Conservation (phyloP, 2,888 invertebrate species). For the Orthosia incerta region DNA sequence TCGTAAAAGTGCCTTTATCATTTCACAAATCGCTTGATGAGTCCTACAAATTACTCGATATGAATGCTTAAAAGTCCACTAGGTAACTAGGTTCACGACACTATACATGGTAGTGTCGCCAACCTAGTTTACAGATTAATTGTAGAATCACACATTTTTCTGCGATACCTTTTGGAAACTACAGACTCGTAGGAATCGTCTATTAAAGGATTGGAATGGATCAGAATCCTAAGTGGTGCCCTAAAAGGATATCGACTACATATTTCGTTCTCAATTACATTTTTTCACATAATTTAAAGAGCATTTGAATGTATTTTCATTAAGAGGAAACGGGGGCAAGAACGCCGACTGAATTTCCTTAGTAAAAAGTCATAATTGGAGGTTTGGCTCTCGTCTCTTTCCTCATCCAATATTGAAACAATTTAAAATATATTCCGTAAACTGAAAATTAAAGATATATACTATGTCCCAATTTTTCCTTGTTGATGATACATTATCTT, state of each 20-base stretch:
- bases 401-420: too few species aligned
- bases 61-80: background rate
- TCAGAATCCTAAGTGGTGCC: constrained; percentile 23
- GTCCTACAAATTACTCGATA: background rate
- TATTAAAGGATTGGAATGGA: constrained; percentile 22
- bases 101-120: too few species aligned
- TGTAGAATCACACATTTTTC: constrained; percentile 17
- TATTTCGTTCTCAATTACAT: constrained; percentile 56
- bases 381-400: too few species aligned
- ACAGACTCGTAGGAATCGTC: background rate
- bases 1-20: background rate
- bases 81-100: too few species aligned
- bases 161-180: background rate
- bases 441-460: too few species aligned
- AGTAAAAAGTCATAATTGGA: too few species aligned
- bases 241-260: constrained; percentile 32
- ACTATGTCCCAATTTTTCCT: too few species aligned
- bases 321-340: too few species aligned
- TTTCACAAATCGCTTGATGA: background rate
- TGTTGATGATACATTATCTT: too few species aligned
- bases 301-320: constrained; percentile 69
- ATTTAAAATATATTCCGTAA: too few species aligned
- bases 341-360: too few species aligned
- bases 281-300: constrained; percentile 65
- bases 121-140: constrained; percentile 22